Percentiles rank a stretch among this genome's conserved stretches.
Conservation (phyloP, 2,113 vertebrate species). For the Paramormyrops kingsleyae region DNA sequence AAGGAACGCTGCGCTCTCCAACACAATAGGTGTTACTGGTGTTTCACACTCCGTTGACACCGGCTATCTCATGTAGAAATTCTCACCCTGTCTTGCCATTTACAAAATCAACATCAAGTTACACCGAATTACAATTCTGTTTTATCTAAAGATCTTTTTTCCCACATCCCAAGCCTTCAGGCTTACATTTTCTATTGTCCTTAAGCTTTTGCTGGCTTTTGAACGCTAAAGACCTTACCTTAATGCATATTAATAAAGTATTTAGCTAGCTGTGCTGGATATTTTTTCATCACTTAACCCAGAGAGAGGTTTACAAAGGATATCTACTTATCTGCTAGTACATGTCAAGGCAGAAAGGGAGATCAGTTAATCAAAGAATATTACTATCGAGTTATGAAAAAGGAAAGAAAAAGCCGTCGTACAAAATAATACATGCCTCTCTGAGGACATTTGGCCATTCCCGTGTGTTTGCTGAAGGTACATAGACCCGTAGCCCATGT, state of each 20-base stretch:
- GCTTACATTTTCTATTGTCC: not conserved
- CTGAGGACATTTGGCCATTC: not conserved
- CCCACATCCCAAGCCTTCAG: not conserved
- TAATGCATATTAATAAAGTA: not conserved
- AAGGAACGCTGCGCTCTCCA: not conserved
- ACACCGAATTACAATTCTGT: not conserved
- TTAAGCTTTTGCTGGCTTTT: not conserved
- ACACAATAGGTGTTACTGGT: slow-evolving; percentile 8
- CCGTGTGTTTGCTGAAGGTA: not conserved
- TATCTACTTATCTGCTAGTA: not conserved
- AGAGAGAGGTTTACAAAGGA: not conserved
- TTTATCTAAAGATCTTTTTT: not conserved
- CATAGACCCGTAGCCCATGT: not conserved
- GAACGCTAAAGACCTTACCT: not conserved
- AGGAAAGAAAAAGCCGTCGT: not conserved
- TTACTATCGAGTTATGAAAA: not conserved
- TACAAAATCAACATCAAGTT: not conserved
- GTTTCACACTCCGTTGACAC: slow-evolving; percentile 6
- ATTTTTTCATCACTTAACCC: not conserved
- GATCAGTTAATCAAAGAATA: not conserved
- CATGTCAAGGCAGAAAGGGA: not conserved
- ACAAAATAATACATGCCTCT: not conserved
- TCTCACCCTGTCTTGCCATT: not conserved
- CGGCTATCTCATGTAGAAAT: not conserved
- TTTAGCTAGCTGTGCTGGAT: not conserved